These are phyloP conservation scores for Mimas tiliae DNA, from an alignment of 2,888 invertebrate genomes.

Conservation along the genomic window DNA sequence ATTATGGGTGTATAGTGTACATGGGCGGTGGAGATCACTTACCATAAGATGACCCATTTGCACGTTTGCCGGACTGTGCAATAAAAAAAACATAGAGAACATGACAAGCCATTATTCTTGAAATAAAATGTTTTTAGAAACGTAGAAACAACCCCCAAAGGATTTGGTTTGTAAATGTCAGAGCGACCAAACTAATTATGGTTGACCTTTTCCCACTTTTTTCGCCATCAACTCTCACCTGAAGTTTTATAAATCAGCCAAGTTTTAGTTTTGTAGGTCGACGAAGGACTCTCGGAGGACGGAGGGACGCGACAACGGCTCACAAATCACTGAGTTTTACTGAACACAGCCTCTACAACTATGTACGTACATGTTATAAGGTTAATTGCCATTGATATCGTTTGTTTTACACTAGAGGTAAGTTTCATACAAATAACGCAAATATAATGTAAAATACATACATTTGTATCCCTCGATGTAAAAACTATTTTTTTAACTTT, in stretches of 20 bases:
- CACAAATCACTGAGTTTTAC: background rate
- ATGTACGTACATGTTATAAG: background rate
- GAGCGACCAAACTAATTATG: slow-evolving; percentile 11
- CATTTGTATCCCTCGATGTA: too few species aligned
- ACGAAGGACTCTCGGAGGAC: slow-evolving; percentile 8
- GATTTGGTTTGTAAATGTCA: slow-evolving; percentile 20
- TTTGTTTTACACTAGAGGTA: too few species aligned
- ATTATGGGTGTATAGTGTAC: too few species aligned
- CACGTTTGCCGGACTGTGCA: too few species aligned
- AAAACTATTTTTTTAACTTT: too few species aligned
- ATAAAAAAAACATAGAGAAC: too few species aligned
- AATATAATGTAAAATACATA: too few species aligned
- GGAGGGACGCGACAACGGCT: background rate
- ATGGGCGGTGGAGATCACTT: too few species aligned
- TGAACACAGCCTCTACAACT: background rate
- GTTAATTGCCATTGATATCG: too few species aligned
- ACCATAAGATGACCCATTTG: too few species aligned
- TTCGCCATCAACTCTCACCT: slow-evolving; percentile 18
- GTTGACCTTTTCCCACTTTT: slow-evolving; percentile 2
- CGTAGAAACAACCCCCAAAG: background rate
- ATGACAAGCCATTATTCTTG: too few species aligned
- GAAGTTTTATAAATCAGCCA: slow-evolving; percentile 11
- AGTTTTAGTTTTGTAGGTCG: slow-evolving; percentile 10
- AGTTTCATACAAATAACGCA: too few species aligned
- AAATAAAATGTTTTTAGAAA: background rate